These are phyloP conservation scores for Eudasyphora cyanicolor DNA, from an alignment of 2,888 invertebrate species.

Conservation along the genomic window DNA sequence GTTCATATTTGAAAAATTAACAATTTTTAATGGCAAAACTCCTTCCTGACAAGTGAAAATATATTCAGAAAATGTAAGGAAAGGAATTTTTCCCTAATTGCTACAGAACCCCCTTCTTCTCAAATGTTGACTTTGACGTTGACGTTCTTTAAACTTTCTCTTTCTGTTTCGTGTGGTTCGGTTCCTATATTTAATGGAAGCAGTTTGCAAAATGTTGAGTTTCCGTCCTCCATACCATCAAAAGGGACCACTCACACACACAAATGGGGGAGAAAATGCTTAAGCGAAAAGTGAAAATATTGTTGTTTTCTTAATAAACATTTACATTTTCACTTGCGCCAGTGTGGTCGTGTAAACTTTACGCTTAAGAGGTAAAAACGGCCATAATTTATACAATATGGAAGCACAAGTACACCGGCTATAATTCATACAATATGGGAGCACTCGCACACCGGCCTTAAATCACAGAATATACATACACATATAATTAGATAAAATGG, in stretches of 20 bases:
- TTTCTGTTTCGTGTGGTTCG: not conserved
- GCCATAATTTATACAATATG: conserved; percentile 55
- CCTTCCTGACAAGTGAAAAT: too few relatives aligned
- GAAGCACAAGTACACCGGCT: not conserved
- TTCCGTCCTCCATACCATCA: not conserved
- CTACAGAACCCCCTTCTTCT: not conserved
- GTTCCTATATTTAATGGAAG: not conserved
- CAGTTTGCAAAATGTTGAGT: not conserved
- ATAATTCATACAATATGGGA: not conserved
- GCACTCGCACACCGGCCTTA: not conserved
- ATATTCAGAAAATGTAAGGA: not conserved
- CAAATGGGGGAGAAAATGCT: not conserved
- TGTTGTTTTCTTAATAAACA: conserved; percentile 2
- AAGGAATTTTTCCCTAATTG: not conserved
- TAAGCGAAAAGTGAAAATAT: not conserved
- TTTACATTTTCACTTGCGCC: conserved; percentile 13
- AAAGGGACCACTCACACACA: not conserved
- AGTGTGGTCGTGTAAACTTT: conserved; percentile 14
- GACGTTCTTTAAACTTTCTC: conserved; percentile 8
- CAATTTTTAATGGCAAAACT: too few relatives aligned
- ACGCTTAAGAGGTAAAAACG: conserved; percentile 41
- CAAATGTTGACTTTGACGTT: not conserved
- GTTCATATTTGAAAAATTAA: too few relatives aligned
- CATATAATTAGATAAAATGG: not conserved
- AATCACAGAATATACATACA: too few relatives aligned